Base-by-base conservation (phyloP, 2,888 invertebrate species). In the Archaeoteleia sp. region DNA sequence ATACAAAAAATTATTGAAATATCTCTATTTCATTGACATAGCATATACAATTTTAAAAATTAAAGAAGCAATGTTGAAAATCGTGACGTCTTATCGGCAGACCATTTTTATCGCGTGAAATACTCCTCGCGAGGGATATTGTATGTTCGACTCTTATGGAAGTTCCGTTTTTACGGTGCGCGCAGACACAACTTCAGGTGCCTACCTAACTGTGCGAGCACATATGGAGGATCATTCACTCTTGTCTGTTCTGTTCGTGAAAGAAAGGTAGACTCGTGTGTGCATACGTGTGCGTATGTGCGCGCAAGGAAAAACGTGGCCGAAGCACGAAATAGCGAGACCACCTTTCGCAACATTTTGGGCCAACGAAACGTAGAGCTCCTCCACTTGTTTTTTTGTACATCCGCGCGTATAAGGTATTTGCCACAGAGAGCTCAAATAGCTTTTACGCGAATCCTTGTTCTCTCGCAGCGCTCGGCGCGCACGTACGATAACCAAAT, bases 81-180 rank as follows among this genome's bases (percentile, higher is more conserved):
- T 10, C 9, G 3, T 9, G 9, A 2, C 7, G 5, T 32, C 17
- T 12, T 35, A 54, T 54, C 10, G 43, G 27, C 7, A 54, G 35
- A 17, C 34, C 43, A 14, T 15, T 39, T 30, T 13, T 15, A 32
- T 25, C 20, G 37, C 13, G 55, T 8, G n/a, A 6, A 30, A 30
- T 30, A n/a, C 9, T 30, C 7, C 30, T 2, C 7, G 6, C 14
- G 43, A 63, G 67, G 53, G 54, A 58, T 73, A 51, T 66, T 51
- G 57, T 66, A 54, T 43, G 39, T 17, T 55, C 27, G 43, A 20
- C 34, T 67, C 68, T 63, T 62, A 42, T 29, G 66, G 63, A 49
- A 70, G 58, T 68, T 67, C 60, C 60, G 58, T 70, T 73, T 73
- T 71, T 61, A 57, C 67, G 39, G 20, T 29, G 35, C 48, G 3